Base-by-base conservation (phyloP, 1,140 invertebrate genomes). In the Brachionus plicatilis region DNA sequence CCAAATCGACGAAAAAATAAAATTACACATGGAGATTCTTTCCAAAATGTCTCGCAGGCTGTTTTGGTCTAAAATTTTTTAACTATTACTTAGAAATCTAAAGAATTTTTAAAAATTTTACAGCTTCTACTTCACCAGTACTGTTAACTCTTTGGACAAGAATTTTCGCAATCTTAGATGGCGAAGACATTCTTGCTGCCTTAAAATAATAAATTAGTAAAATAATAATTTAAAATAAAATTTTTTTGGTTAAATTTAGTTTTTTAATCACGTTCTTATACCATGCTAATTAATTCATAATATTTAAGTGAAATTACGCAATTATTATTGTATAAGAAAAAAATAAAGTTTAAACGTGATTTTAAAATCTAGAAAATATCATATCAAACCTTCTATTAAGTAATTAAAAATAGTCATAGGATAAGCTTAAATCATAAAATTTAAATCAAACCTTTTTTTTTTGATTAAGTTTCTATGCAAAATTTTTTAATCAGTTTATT, bases 141-240 rank as follows among this genome's bases (percentile, higher is more conserved):
- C 11, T 82, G 24, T 68, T 68, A 11, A 82, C 79, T 82, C n/a
- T 45, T 41, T 82, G 79, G 41, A 82, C 79, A 68, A 82, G 79
- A 82, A 82, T 82, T 47, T 82, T 82, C 53, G 79, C 79, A 27
- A 82, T 82, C 53, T 68, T 82, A 12, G 79, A 65, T n/a, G 79
- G 79, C 50, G 79, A 82, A 82, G 53, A 65, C 79, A 82, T 80
- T 80, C 45, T 50, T 76, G 72, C 6, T 76, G n/a, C 24, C 12
- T 76, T 76, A 12, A 37, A 37, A 37, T 37, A 37, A 6, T 37
- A 37, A 37, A 37, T 37, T 37, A 7, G 33, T 37, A 37, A 37
- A 37, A 37, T 37, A 37, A 37, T 37, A 2, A 37, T 37, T 37
- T 37, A 6, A 37, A 37, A 37, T 29, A 7, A 7, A 37, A 37